Conservation (phyloP, 2,888 invertebrate species). For the Orgyia antiqua region DNA sequence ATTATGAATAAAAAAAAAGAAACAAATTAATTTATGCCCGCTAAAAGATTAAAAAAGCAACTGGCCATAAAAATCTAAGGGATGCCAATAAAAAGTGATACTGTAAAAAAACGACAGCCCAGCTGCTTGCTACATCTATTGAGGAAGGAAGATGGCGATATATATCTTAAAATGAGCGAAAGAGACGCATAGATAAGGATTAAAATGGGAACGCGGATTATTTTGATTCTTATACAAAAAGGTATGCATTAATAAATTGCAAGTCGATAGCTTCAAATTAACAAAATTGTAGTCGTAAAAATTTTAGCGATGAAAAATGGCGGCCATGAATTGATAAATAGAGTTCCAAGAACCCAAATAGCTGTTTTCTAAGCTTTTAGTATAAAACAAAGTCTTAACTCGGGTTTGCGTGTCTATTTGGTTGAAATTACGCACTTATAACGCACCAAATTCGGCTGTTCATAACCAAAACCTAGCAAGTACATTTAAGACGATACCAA, state of each 20-base stretch:
- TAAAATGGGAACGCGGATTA: slow-evolving; percentile 58
- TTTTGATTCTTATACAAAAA: slow-evolving; percentile 65
- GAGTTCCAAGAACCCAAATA: too few relatives aligned
- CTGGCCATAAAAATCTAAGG: slow-evolving; percentile 63
- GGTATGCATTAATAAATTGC: slow-evolving; percentile 54
- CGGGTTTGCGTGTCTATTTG: too few relatives aligned
- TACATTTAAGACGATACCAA: too few relatives aligned
- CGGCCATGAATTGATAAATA: too few relatives aligned
- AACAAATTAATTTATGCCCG: slow-evolving; percentile 24
- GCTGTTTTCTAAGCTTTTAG: too few relatives aligned
- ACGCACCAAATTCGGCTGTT: too few relatives aligned
- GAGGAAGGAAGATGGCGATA: slow-evolving; percentile 37
- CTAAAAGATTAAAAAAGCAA: slow-evolving; percentile 63
- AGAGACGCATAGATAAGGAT: slow-evolving; percentile 46
- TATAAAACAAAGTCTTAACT: too few relatives aligned
- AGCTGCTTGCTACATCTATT: slow-evolving; percentile 67
- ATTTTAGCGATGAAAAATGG: too few relatives aligned
- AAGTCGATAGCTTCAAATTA: slow-evolving; percentile 50
- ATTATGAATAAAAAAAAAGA: slow-evolving; percentile 12
- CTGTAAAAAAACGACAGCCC: slow-evolving; percentile 55
- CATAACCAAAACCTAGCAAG: too few relatives aligned
- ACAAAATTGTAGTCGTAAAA: too few relatives aligned
- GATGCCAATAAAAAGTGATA: slow-evolving; percentile 58
- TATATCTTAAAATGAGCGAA: slow-evolving; percentile 25
- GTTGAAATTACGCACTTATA: too few relatives aligned